Percentiles rank a stretch among this genome's conserved stretches.
phyloP scores from a whole-genome alignment of 2,113 vertebrate genomes.

The Eleginops maclovinus region DNA sequence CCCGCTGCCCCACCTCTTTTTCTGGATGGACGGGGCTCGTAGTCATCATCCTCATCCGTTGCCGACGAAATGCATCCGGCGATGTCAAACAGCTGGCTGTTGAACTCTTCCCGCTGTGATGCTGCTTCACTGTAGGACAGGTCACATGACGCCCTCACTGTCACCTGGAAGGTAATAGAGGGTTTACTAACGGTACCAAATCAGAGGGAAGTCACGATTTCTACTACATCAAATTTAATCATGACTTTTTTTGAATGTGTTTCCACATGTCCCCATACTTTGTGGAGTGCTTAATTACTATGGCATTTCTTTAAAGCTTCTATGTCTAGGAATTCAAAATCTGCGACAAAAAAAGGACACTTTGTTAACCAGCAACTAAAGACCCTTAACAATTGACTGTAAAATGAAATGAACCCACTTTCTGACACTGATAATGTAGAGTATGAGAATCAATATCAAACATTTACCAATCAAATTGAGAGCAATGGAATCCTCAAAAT shows the following conservation, averaged over 20 bases:
- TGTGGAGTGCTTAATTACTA: background rate
- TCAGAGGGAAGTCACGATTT: background rate
- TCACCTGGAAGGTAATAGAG: constrained; percentile 64
- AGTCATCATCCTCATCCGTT: constrained; percentile 90
- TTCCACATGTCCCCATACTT: background rate
- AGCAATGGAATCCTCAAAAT: background rate
- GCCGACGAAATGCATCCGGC: constrained; percentile 89
- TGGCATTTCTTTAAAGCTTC: background rate
- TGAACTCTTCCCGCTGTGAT: constrained; percentile 89
- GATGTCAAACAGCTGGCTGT: constrained; percentile 88
- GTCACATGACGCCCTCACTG: constrained; percentile 86
- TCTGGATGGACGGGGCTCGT: constrained; percentile 82
- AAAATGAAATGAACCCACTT: too few relatives aligned
- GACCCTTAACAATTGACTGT: too few relatives aligned
- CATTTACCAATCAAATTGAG: background rate
- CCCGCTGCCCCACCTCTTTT: constrained; percentile 75
- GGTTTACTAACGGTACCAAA: background rate
- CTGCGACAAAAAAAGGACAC: too few relatives aligned
- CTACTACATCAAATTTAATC: background rate
- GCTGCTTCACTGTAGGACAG: constrained; percentile 90
- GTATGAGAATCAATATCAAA: too few relatives aligned
- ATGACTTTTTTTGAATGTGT: background rate
- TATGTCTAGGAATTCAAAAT: background rate
- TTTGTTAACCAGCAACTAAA: too few relatives aligned
- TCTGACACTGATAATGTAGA: background rate